Evolutionary conservation across 2,113 vertebrate genomes (phyloP).

Genomic region (Eupsittula cactorum): DNA sequence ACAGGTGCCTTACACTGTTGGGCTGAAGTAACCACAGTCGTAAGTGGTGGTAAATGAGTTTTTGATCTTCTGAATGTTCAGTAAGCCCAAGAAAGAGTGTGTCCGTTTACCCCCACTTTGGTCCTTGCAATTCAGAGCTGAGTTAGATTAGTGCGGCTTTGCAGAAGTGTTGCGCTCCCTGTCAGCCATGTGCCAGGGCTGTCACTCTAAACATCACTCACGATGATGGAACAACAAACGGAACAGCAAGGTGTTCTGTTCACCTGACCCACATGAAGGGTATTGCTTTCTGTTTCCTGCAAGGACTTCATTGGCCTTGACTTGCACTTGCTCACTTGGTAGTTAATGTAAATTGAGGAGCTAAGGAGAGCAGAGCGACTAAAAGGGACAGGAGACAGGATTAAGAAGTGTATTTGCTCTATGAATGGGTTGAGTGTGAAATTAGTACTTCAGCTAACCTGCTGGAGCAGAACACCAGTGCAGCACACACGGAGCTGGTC

Average conservation of each 20-base stretch:
- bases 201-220: not conserved
- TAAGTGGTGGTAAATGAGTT: not conserved
- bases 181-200: not conserved
- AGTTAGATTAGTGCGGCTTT: not conserved
- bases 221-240: fast-evolving
- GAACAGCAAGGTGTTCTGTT: not conserved
- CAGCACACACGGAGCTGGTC: not conserved
- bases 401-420: not conserved
- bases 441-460: not conserved
- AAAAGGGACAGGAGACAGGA: not conserved
- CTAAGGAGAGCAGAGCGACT: not conserved
- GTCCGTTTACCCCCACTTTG: not conserved
- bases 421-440: not conserved
- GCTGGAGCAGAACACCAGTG: not conserved
- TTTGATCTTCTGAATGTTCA: not conserved
- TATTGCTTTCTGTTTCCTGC: not conserved
- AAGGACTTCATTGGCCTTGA: not conserved
- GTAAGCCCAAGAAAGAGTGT: not conserved
- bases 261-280: not conserved
- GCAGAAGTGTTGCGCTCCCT: not conserved
- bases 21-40: not conserved
- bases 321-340: not conserved
- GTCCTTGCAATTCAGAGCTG: not conserved
- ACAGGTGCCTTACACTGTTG: fast-evolving
- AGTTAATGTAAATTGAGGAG: not conserved